Conservation (phyloP, 1,140 invertebrate species). For the Drosophila sp. region DNA sequence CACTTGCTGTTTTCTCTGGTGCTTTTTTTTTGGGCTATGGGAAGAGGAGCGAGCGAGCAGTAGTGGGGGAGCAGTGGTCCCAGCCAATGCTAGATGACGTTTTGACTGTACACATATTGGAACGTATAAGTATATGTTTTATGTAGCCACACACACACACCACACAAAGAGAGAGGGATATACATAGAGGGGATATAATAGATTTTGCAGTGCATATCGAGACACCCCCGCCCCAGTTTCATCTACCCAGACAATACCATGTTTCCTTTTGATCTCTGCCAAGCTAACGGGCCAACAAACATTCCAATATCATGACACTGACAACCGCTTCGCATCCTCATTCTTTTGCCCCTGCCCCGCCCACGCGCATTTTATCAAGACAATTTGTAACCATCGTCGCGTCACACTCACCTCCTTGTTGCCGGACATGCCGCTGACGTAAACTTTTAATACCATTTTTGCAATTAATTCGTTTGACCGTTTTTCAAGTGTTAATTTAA, state of each 20-base stretch:
- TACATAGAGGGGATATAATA: slow-evolving; percentile 44
- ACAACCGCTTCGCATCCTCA: slow-evolving; percentile 21
- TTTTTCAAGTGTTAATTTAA: slow-evolving; percentile 39
- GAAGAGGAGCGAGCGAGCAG: slow-evolving; percentile 1
- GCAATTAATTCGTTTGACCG: slow-evolving; percentile 39
- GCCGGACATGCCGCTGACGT: slow-evolving; percentile 94
- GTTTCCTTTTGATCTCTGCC: slow-evolving; percentile 27
- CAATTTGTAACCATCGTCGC: neutral
- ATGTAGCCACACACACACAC: slow-evolving; percentile 37
- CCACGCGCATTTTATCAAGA: slow-evolving; percentile 13
- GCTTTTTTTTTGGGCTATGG: slow-evolving; percentile 39
- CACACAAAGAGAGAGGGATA: slow-evolving; percentile 34
- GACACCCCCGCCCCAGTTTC: slow-evolving; percentile 15
- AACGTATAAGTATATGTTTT: slow-evolving; percentile 40
- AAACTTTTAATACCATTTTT: slow-evolving; percentile 94
- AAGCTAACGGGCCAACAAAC: slow-evolving; percentile 59
- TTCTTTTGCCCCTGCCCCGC: slow-evolving; percentile 39
- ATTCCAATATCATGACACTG: slow-evolving; percentile 74
- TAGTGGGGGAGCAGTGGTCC: slow-evolving; percentile 8
- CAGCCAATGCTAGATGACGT: slow-evolving; percentile 53
- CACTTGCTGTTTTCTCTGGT: slow-evolving; percentile 61
- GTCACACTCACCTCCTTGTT: slow-evolving; percentile 91
- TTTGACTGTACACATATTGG: slow-evolving; percentile 65
- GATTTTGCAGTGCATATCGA: slow-evolving; percentile 59
- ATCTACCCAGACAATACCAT: neutral